phyloP scores from a whole-genome alignment of 2,888 invertebrate genomes.

The Yponomeuta sedellus region DNA sequence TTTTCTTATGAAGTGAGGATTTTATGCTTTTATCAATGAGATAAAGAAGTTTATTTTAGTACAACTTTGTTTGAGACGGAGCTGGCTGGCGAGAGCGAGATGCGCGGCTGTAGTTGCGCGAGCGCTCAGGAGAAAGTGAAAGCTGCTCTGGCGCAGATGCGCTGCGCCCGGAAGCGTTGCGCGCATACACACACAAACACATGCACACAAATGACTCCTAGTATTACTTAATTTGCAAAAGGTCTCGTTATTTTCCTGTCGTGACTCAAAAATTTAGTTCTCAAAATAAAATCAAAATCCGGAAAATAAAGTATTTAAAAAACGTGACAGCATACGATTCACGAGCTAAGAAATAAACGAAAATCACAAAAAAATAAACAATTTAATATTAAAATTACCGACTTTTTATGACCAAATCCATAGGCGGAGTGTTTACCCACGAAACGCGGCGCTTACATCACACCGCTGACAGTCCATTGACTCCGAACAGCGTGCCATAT shows the following conservation, averaged over 20 bases:
- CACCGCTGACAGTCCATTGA: constrained; percentile 41
- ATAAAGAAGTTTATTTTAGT: neutral
- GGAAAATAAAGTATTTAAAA: neutral
- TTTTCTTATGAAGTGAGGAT: constrained; percentile 6
- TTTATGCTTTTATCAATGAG: neutral
- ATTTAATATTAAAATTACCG: constrained; percentile 43
- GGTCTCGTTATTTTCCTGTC: neutral
- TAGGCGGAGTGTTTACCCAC: constrained; percentile 60
- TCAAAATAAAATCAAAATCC: constrained; percentile 4
- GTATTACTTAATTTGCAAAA: neutral
- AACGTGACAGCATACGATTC: neutral
- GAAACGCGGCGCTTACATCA: constrained; percentile 51
- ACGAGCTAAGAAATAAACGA: neutral
- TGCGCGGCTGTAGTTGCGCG: constrained; percentile 26
- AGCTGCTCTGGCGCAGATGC: constrained; percentile 67
- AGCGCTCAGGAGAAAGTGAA: constrained; percentile 66
- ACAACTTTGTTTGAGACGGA: neutral
- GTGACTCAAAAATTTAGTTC: neutral
- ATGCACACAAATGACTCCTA: neutral
- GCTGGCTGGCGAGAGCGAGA: constrained; percentile 1
- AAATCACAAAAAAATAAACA: neutral
- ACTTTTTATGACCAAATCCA: constrained; percentile 74
- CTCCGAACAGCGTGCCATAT: constrained; percentile 22
- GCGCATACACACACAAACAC: constrained; percentile 24
- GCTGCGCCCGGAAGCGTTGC: constrained; percentile 61